phyloP scores from a whole-genome alignment of 2,113 vertebrate genomes.

The Lamprotornis superbus region DNA sequence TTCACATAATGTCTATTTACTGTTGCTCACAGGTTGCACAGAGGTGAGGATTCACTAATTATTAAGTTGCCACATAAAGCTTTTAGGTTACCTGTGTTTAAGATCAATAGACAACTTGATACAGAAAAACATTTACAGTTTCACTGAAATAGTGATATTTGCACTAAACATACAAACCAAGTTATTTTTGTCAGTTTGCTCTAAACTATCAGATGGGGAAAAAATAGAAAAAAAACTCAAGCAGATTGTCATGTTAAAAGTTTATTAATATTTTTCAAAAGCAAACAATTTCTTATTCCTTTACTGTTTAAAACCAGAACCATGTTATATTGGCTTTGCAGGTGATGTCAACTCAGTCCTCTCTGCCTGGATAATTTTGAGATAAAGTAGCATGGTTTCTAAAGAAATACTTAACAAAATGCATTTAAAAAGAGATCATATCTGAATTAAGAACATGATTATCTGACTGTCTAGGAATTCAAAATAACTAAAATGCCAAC shows the following conservation, averaged over 20 bases:
- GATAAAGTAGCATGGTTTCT: neutral
- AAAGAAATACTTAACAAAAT: neutral
- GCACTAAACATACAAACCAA: neutral
- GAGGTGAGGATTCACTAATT: neutral
- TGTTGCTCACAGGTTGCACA: neutral
- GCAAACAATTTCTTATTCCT: neutral
- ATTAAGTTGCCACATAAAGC: neutral
- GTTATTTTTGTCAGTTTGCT: neutral
- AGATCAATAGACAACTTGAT: neutral
- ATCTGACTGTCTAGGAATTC: constrained; percentile 1
- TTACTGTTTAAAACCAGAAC: neutral
- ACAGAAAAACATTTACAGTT: neutral
- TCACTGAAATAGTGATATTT: neutral
- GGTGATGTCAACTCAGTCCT: neutral
- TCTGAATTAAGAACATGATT: neutral
- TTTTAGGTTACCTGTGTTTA: neutral
- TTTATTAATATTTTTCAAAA: neutral
- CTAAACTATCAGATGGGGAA: neutral
- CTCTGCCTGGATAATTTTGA: neutral
- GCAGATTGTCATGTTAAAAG: neutral
- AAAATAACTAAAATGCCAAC: neutral
- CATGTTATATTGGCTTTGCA: neutral
- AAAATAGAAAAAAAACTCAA: neutral
- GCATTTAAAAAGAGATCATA: neutral
- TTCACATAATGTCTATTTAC: neutral